phyloP scores from a whole-genome alignment of 1,140 invertebrate genomes.

The Caenorhabditis briggsae region DNA sequence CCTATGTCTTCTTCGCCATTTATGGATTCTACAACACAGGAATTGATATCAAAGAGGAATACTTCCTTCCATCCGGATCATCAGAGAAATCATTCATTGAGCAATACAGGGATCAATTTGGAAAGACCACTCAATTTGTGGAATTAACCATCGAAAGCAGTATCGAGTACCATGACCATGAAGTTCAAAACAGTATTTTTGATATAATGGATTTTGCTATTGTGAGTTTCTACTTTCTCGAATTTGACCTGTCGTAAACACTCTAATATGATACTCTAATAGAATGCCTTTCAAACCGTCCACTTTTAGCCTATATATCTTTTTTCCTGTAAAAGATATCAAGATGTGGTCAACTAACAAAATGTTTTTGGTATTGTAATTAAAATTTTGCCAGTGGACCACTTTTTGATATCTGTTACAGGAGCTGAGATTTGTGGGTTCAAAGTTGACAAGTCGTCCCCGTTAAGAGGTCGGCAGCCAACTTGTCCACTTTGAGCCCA shows the following conservation, averaged over 20 bases:
- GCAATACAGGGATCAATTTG: constrained; percentile 57
- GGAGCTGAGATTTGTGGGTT: no score
- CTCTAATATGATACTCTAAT: no score
- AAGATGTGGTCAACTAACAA: no score
- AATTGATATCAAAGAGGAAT: constrained; percentile 63
- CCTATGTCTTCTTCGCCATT: constrained; percentile 63
- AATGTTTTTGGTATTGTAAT: no score
- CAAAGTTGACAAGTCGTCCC: background rate
- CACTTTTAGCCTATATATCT: no score
- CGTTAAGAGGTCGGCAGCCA: no score
- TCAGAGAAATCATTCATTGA: constrained; percentile 45
- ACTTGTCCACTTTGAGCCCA: no score
- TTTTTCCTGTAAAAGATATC: no score
- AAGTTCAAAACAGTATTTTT: constrained; percentile 45
- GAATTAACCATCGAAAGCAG: constrained; percentile 59
- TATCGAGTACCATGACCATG: constrained; percentile 62
- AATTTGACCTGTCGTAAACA: no score
- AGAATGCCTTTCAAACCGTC: no score
- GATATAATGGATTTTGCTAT: constrained; percentile 64
- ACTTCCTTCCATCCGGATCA: constrained; percentile 57
- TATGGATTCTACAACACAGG: constrained; percentile 60
- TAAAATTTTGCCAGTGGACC: no score
- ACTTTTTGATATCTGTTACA: no score
- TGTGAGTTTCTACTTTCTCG: constrained; percentile 8
- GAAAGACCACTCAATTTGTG: constrained; percentile 56